These are phyloP conservation scores for Lottia gigantea DNA, from an alignment of 2,888 invertebrate genomes.

Conservation along the genomic window DNA sequence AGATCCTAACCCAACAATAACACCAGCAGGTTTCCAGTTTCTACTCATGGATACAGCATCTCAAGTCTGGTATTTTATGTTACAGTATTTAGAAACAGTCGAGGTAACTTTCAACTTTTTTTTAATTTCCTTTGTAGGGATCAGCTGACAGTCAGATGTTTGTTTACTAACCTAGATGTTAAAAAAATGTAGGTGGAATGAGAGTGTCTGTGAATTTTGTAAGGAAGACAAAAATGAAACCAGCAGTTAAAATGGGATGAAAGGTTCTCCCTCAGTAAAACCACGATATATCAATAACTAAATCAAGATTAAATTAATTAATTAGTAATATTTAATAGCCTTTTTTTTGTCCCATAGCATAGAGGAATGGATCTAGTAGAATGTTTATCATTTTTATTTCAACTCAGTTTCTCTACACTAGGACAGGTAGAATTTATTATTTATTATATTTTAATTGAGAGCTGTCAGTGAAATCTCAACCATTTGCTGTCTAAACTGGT, in stretches of 20 bases:
- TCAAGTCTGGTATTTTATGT: conserved; percentile 96
- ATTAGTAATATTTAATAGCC: too few relatives aligned
- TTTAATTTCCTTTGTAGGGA: too few relatives aligned
- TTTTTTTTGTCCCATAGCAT: conserved; percentile 60
- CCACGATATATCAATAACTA: too few relatives aligned
- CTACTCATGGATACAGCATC: conserved; percentile 90
- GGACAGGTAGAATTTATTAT: conserved; percentile 77
- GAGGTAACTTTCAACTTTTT: conserved; percentile 71
- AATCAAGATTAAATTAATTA: too few relatives aligned
- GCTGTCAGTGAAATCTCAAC: not conserved
- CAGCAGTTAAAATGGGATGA: too few relatives aligned
- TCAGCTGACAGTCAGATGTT: too few relatives aligned
- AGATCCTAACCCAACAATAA: conserved; percentile 76
- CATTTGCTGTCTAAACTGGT: too few relatives aligned
- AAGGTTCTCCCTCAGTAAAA: too few relatives aligned
- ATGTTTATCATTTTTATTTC: conserved; percentile 94
- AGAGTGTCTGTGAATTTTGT: too few relatives aligned
- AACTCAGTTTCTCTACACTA: conserved; percentile 92
- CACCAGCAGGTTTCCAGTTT: conserved; percentile 95
- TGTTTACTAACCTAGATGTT: too few relatives aligned
- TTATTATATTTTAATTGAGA: not conserved
- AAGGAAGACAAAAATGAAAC: too few relatives aligned
- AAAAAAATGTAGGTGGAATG: too few relatives aligned
- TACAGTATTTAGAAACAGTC: conserved; percentile 94
- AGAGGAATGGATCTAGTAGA: conserved; percentile 88